Evolutionary conservation across 2,113 vertebrate species (phyloP).

Genomic region (Sitta europaea): DNA sequence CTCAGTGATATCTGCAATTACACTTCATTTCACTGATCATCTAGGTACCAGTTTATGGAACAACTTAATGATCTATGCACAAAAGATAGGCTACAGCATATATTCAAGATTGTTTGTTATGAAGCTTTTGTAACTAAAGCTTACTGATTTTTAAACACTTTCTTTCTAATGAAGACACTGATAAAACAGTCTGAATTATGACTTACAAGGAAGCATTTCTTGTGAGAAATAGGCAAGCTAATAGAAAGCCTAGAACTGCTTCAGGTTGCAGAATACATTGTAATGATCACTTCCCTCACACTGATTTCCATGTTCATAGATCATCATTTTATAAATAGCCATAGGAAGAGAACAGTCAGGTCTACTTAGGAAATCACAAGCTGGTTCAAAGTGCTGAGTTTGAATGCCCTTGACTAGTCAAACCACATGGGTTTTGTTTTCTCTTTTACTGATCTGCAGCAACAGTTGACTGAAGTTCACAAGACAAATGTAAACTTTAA

Average conservation of each 20-base stretch:
- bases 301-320: neutral
- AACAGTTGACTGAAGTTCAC: neutral
- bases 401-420: neutral
- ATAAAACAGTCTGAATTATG: neutral
- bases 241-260: neutral
- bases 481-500: neutral
- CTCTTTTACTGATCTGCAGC: neutral
- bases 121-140: neutral
- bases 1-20: neutral
- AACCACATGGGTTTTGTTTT: neutral
- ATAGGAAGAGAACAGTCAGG: neutral
- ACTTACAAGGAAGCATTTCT: neutral
- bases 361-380: neutral
- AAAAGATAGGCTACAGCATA: neutral
- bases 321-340: neutral
- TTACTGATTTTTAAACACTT: neutral
- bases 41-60: neutral
- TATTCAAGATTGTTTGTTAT: neutral
- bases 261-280: fast-evolving
- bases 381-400: neutral
- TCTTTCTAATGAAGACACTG: neutral
- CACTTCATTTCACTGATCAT: neutral
- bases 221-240: neutral
- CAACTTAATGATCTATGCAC: neutral
- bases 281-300: neutral